Base-by-base conservation (phyloP, 2,113 vertebrate species). In the Lophius piscatorius region DNA sequence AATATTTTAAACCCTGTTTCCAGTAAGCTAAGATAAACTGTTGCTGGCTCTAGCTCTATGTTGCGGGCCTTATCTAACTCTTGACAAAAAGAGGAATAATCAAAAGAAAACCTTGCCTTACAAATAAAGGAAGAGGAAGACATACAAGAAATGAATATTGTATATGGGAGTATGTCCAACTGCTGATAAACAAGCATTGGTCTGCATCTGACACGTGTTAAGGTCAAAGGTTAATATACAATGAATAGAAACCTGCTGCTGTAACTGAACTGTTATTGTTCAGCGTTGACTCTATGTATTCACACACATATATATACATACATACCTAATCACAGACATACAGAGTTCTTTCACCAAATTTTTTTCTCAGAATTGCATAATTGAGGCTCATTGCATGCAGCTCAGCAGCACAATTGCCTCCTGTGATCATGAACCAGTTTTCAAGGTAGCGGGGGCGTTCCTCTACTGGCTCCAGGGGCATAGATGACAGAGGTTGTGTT, bases 341-440 rank as follows among this genome's bases (percentile, higher is more conserved):
- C 63, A 56, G 69, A 45, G 49, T 11, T 51, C 60, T 71, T 82
- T 79, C 70, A 63, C 79, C 56, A 79, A 69, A 82, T 88, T 85
- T 78, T 73, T 82, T 81, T 76, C 71, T 51, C 20, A 74, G 70
- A 83, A 76, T 82, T 80, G 70, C 20, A 28, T 84, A 84, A 82
- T 85, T 83, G 63, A 66, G 54, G 61, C 38, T 80, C 52, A 76
- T 78, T 84, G 63, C 79, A 62, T 70, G 70, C 66, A 70, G 74
- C 48, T 70, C 54, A 10, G 39, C 48, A 63, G 82, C 26, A 85
- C 82, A 88, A 86, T 87, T 18, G 54, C 69, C 77, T 74, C 70
- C 78, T 83, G 77, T 87, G 76, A 83, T 72, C 76, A 40, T 7
- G 7, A 13, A 51, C 23, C 35, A 3, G 58, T 42, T 60, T 63